Evolutionary conservation across 2,797 vertebrate species (phyloP), one percentile per base, ranked within the genome.

Genomic region (Tamandua tetradactyla): DNA sequence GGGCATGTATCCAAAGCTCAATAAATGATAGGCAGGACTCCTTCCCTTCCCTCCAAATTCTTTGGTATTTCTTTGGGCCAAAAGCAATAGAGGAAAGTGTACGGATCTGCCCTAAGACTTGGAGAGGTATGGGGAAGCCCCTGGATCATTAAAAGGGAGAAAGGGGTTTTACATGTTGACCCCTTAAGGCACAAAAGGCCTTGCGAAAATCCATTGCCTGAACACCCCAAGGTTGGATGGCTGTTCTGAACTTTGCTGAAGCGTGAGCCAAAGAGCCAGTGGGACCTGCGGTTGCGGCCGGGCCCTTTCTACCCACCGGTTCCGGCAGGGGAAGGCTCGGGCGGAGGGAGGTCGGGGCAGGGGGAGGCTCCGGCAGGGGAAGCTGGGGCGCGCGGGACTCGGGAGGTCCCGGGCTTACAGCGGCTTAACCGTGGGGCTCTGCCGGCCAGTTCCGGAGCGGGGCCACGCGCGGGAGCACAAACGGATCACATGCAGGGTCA

Each of bases 301-400:
- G 20, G 9, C 3, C 15, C 22, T 59, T 40, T 47, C 35, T 17
- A 44, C 32, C 17, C 9, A 1, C 27, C 0, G 17, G 17, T 4
- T 66, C 64, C 0, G 10, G 20, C 35, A 2, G 14, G 40, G 2
- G 13, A 22, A 61, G 89, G 40, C 44, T 27, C 30, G 0, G 20
- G 55, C 32, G n/a, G 78, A 15, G 44, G 47, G 23, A 52, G 25
- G 44, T 22, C 52, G 1, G 37, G 49, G 49, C n/a, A n/a, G n/a
- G n/a, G n/a, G n/a, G 47, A 47, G 47, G 47, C 47, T 47, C 10
- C 47, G 14, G 20, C 20, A 1, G 27, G 62, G 30, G 23, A 47
- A n/a, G 42, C 40, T 14, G 35, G 40, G 42, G 25, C 12, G 14
- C 42, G 25, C 42, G 25, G 22, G 42, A 14, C 40, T 25, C 40